Conservation (phyloP, 2,888 invertebrate genomes). For the Polydrusus cervinus region DNA sequence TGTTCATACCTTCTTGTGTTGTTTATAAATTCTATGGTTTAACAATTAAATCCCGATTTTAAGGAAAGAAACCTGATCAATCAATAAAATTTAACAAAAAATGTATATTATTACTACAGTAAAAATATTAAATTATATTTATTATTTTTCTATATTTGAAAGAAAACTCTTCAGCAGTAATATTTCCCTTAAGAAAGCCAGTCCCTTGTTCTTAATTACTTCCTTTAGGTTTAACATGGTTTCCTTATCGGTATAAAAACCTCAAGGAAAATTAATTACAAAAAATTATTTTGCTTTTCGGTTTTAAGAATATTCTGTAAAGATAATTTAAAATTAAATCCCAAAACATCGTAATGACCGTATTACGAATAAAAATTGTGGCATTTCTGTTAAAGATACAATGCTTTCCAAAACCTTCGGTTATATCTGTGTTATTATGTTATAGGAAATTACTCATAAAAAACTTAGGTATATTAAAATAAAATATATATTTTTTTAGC, state of each 20-base stretch:
- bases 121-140: too few relatives aligned
- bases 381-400: not conserved
- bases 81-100: too few relatives aligned
- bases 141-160: not conserved
- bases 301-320: slow-evolving; percentile 1
- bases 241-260: not conserved
- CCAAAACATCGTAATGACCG: too few relatives aligned
- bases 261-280: slow-evolving; percentile 12
- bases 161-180: not conserved
- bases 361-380: not conserved
- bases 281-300: slow-evolving; percentile 7
- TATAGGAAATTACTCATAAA: not conserved
- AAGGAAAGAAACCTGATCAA: too few relatives aligned
- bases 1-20: too few relatives aligned
- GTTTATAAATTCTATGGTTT: too few relatives aligned
- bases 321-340: slow-evolving; percentile 1
- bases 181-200: not conserved
- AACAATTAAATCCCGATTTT: too few relatives aligned
- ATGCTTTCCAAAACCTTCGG: not conserved
- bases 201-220: slow-evolving; percentile 1
- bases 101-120: too few relatives aligned
- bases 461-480: too few relatives aligned
- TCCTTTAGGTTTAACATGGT: not conserved
- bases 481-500: too few relatives aligned
- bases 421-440: not conserved